Base-by-base conservation (phyloP, 2,113 vertebrate genomes). In the Ia io region DNA sequence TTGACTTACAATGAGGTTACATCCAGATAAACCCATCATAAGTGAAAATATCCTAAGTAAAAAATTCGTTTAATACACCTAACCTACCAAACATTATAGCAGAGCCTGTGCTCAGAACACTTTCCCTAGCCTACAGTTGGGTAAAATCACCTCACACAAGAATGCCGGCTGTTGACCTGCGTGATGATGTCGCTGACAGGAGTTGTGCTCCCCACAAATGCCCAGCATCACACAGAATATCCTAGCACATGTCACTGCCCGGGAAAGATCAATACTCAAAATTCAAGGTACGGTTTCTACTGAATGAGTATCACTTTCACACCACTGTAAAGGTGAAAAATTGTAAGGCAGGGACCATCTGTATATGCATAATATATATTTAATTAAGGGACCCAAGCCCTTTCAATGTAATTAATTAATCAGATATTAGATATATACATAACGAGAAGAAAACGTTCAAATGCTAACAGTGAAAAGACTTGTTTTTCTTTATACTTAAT, bases 401-500 rank as follows among this genome's bases (percentile, higher is more conserved):
- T 25, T 61, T 61, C 8, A 11, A 61, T 59, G 56, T 59, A 61
- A 28, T 23, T 61, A 61, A 61, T 28, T 28, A 23, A 56, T 56
- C 53, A 94, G 49, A 85, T 53, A 94, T n/a, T 88, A 42, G 28
- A 6, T 63, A 10, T 32, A 63, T 6, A 35, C 82, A 51, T 2
- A 71, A 92, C 9, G 10, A 84, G 28, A 86, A 44, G 65, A 80
- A 91, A 90, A 63, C 20, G 61, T 40, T 44, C 35, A 78, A 93
- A 88, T 65, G 94, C 32, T 40, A 87, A 59, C 3, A 70, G 40
- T 56, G 47, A 74, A 82, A 88, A 85, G 56, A 74, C 12, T 42
- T 53, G 2, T 79, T 91, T 71, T 9, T 91, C 47, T 86, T 86
- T 23, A n/a, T n/a, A 67, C 22, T 93, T 93, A 74, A 76, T 77